Base-by-base conservation (phyloP, 1,140 invertebrate genomes). In the Drosophila nasuta region DNA sequence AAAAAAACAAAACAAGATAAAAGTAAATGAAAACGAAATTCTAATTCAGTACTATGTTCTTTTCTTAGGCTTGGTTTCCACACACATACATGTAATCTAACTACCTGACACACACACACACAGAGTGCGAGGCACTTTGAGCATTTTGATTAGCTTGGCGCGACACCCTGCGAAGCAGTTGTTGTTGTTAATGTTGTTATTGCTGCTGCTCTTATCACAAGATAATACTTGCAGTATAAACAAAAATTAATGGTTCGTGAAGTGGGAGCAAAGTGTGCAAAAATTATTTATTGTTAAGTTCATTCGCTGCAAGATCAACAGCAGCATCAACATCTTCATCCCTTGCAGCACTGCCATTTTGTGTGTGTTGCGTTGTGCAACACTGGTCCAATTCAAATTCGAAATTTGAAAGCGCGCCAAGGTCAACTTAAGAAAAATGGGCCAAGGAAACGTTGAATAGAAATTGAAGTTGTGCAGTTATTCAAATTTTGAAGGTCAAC, bases 21-120 rank as follows among this genome's bases (percentile, higher is more conserved):
- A 85, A 77, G 57, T 48, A 62, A 85, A 81, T 86, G 82, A 81
- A 85, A 81, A 60, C 69, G 48, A 86, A 85, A 71, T 86, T 86
- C 56, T 62, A 86, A 85, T 75, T 75, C 65, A 54, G 66, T 69
- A 69, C 66, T 62, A 75, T 75, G 72, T 75, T 75, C 65, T 30
- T 15, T 2, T 6, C 7, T 46, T 65, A 46, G 65, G 51, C 51
- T 63, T 49, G 72, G 20, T 48, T 57, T 76, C 15, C 20, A 30
- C 43, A 63, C 1, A 1, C 20, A 25, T 25, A 3, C 20, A 45
- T 38, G 51, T 17, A 57, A 45, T 66, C 35, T 49, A 25, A 38
- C 30, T 45, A 17, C 3, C 20, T 25, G 20, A 67, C 5, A 10
- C 17, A 43, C 41, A 43, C 41, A 5, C n/a, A 13, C 3, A 43